Base-by-base conservation (phyloP, 2,797 vertebrate species). In the Microctenopoma lineatum region DNA sequence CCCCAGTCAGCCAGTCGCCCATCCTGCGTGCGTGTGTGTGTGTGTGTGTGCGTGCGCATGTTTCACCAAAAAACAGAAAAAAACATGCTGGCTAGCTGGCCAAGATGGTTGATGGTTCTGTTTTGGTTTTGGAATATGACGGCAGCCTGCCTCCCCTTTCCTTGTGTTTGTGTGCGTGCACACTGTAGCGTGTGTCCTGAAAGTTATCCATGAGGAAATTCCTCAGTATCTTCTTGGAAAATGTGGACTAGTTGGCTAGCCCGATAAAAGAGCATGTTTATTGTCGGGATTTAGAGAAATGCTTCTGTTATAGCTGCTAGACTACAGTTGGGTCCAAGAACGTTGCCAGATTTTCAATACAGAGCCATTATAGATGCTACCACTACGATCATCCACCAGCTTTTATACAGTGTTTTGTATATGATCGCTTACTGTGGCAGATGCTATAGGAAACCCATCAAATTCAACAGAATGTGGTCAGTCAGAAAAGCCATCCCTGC, bases 91-190 rank as follows among this genome's bases (percentile, higher is more conserved):
- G 73, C 77, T 52, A 48, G 70, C 41, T 77, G 74, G 81, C 73
- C 54, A 88, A 87, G 81, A 90, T 85, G 84, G 86, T 86, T 83
- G 88, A 82, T 65, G 76, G 73, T 71, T 86, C 79, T 90, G 90
- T 88, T 89, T 89, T 86, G 86, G 83, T 84, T 89, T 81, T 77
- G 83, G 73, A 81, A 70, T 83, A 77, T 79, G 73, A 87, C 15
- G 53, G 59, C 80, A 76, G 83, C 85, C 75, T 87, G 89, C 69
- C 85, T 26, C 36, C 71, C 74, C 36, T 75, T 75, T 69, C 45
- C 66, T 48, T 39, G 48, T 79, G 51, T 79, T 5, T 67, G 68
- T 61, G 53, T 73, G 57, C 46, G 48, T 71, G 57, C 51, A 14
- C 73, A 59, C 16, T 52, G 71, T 32, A 55, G 42, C 47, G 39